phyloP scores from a whole-genome alignment of 2,113 vertebrate genomes.

The Pedionomus torquatus region DNA sequence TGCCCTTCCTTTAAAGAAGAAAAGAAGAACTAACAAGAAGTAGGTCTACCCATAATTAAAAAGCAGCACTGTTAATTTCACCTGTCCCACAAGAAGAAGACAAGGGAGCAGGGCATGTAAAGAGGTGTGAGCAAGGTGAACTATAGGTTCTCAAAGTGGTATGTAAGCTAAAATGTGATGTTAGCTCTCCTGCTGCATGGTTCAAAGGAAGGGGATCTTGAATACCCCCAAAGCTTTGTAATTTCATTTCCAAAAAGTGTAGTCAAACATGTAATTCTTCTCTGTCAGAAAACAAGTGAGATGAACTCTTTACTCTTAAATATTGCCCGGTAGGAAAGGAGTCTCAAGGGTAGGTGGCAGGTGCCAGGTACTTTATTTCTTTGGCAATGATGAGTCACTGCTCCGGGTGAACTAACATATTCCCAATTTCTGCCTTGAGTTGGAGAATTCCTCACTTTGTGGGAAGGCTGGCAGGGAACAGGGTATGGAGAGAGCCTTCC shows the following conservation, averaged over 20 bases:
- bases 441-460: neutral
- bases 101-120: neutral
- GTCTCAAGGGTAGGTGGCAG: slow-evolving; percentile 4
- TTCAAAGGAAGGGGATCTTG: neutral
- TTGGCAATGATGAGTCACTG: neutral
- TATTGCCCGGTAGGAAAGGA: slow-evolving; percentile 5
- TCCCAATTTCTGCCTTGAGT: neutral
- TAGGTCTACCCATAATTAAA: neutral
- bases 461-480: neutral
- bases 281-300: slow-evolving; percentile 20
- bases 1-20: neutral
- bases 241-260: neutral
- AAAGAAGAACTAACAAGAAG: neutral
- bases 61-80: neutral
- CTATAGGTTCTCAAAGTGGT: neutral
- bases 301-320: neutral
- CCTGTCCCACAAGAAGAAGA: neutral
- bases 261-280: neutral
- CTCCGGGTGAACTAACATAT: neutral
- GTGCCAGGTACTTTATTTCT: neutral
- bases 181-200: neutral
- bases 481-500: neutral
- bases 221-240: neutral
- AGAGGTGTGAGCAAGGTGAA: neutral
- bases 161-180: neutral